Evolutionary conservation across 2,888 invertebrate species (phyloP).

Genomic region (Parnassius apollo): DNA sequence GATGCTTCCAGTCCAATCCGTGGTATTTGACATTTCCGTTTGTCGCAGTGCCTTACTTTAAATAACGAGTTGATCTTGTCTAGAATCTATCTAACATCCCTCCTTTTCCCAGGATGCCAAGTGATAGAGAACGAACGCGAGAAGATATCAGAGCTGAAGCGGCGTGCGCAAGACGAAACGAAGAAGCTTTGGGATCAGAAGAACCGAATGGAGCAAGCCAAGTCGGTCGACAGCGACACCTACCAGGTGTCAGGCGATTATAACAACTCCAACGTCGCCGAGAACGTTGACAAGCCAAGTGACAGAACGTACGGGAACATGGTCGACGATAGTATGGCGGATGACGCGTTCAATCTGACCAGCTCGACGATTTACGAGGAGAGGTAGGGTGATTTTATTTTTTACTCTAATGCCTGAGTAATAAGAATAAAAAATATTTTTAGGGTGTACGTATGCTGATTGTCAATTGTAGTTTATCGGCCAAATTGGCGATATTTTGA

Average conservation of each 20-base stretch:
- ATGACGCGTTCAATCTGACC: constrained; percentile 56
- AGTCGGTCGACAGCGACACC: constrained; percentile 47
- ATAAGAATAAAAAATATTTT: no score
- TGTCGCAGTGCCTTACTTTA: no score
- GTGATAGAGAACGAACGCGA: constrained; percentile 95
- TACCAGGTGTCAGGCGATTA: not conserved
- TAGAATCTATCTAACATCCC: not conserved
- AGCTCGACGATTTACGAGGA: constrained; percentile 64
- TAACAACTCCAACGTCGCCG: constrained; percentile 1
- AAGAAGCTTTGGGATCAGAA: constrained; percentile 90
- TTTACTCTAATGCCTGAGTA: not conserved
- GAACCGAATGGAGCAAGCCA: constrained; percentile 44
- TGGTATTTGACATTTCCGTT: not conserved
- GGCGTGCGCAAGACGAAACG: constrained; percentile 93
- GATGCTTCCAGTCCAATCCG: not conserved
- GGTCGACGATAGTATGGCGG: constrained; percentile 49
- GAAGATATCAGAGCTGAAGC: constrained; percentile 91
- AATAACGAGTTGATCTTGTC: not conserved
- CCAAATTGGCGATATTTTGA: no score
- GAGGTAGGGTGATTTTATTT: constrained; percentile 49
- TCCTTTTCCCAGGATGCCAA: constrained; percentile 85
- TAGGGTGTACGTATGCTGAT: no score
- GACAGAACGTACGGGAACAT: constrained; percentile 30
- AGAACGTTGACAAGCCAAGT: not conserved
- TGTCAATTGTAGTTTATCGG: no score